Evolutionary conservation across 2,113 vertebrate genomes (phyloP), one percentile per base, ranked within the genome.

Genomic region (Sturnus vulgaris): DNA sequence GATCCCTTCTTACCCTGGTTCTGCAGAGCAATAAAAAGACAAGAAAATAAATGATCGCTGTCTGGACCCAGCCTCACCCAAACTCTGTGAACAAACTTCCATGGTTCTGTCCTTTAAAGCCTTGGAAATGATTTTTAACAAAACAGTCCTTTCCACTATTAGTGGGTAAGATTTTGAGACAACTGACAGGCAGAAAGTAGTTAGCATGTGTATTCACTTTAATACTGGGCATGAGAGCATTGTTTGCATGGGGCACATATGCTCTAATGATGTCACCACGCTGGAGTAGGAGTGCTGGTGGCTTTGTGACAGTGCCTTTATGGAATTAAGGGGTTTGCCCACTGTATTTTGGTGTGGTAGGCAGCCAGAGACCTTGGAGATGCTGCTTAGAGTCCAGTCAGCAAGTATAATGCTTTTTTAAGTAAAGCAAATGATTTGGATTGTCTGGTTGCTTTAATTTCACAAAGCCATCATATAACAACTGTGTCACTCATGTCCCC

Each of bases 161-260:
- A 91, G 35, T 78, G 76, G 60, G 56, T 66, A 88, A 4, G 7
- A 46, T 69, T 86, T 91, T 69, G 69, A 73, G 84, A 72, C 92
- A 66, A 92, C 77, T 92, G 93, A 91, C 70, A 92, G 49, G 56
- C 87, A 86, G 73, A 92, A 90, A 89, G 56, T 53, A 78, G 78
- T 71, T 70, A 92, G 39, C 79, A 61, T 66, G 88, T 66, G 60
- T 24, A 24, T 90, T 90, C 3, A 17, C 81, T 96, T 84, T 84
- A 73, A 46, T 81, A 65, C 25, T 82, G 84, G 89, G 86, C 69
- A 53, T 11, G 46, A 81, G 46, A 75, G 24, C 61, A 61, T 68
- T 93, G 77, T 88, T 86, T 92, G 91, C 86, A 90, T 64, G 82
- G 73, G 69, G 47, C 66, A 79, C 91, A 86, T 86, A 92, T 88